phyloP scores from a whole-genome alignment of 1,140 invertebrate species.

The Drosophila santomea region DNA sequence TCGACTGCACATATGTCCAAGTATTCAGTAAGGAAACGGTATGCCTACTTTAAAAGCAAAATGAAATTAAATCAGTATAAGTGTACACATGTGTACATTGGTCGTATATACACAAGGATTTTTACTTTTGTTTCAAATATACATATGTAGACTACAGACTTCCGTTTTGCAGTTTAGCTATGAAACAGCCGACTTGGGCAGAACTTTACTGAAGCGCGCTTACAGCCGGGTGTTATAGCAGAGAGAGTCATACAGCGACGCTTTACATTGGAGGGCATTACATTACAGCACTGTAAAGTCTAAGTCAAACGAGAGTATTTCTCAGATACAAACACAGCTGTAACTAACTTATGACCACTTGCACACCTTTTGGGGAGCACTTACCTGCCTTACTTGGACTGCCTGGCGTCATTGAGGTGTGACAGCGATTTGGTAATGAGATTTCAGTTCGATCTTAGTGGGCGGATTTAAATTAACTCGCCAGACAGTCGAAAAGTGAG shows the following conservation, averaged over 20 bases:
- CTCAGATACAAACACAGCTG: background rate
- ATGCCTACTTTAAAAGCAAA: too few relatives aligned
- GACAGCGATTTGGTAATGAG: slow-evolving; percentile 49
- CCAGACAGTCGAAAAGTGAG: slow-evolving; percentile 25
- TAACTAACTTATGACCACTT: slow-evolving; percentile 11
- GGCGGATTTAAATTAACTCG: slow-evolving; percentile 31
- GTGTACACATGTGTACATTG: too few relatives aligned
- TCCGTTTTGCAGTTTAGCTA: too few relatives aligned
- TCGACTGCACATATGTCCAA: too few relatives aligned
- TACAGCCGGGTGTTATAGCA: slow-evolving; percentile 35
- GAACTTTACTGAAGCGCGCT: background rate
- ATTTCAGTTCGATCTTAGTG: slow-evolving; percentile 27
- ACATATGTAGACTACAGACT: too few relatives aligned
- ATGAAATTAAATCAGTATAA: too few relatives aligned
- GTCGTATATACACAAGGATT: too few relatives aligned
- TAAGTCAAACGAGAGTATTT: slow-evolving; percentile 10
- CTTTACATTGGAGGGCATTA: background rate
- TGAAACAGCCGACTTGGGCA: too few relatives aligned
- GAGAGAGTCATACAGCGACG: slow-evolving; percentile 5
- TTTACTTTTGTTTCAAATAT: too few relatives aligned
- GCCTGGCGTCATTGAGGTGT: slow-evolving; percentile 51
- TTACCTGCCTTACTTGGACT: slow-evolving; percentile 37
- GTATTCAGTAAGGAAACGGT: too few relatives aligned
- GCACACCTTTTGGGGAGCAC: slow-evolving; percentile 25
- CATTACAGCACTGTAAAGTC: slow-evolving; percentile 11